Evolutionary conservation across 1,140 invertebrate genomes (phyloP), one percentile per base, ranked within the genome.

Genomic region (Pteromalus puparum): DNA sequence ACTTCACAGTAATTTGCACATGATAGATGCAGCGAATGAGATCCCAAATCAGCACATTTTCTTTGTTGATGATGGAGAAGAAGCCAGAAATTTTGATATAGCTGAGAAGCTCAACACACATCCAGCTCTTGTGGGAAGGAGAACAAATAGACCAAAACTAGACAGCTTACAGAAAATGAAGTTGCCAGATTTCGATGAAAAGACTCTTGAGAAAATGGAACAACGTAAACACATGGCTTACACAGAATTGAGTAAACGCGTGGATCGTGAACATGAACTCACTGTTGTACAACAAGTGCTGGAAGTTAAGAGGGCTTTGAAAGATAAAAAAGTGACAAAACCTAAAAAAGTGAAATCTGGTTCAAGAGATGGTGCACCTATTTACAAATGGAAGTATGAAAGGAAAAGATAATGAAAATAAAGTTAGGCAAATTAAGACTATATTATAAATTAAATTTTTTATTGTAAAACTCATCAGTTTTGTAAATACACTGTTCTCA

Each of bases 311-410:
- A 95, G 94, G 84, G 93, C 95, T 75, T 90, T 99, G 12, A 94
- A 96, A 81, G 95, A 96, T 89, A 95, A 93, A 89, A 95, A 93
- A 88, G 89, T 91, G 68, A 92, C 93, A 86, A 95, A 95, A 88
- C 97, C 95, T 1, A 96, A 94, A 92, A 94, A 94, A 88, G 87
- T 98, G 0, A 93, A 94, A 86, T 91, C 93, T 21, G 97, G 95
- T 5, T 96, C 96, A 1, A 96, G 96, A 87, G 90, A 94, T 42
- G 91, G 94, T 24, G 95, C 98, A 9, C 97, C 98, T 1, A 94
- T 98, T 12, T 99, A 97, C 90, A 94, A 96, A 90, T 99, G 98
- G 95, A 96, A 95, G 87, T 97, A 96, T 90, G 95, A 98, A 90
- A 94, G 98, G 82, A 98, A 98, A 92, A 88, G 87, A 81, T 93